These are phyloP conservation scores for Tetropium fuscum DNA, from an alignment of 2,888 invertebrate species.

Conservation along the genomic window DNA sequence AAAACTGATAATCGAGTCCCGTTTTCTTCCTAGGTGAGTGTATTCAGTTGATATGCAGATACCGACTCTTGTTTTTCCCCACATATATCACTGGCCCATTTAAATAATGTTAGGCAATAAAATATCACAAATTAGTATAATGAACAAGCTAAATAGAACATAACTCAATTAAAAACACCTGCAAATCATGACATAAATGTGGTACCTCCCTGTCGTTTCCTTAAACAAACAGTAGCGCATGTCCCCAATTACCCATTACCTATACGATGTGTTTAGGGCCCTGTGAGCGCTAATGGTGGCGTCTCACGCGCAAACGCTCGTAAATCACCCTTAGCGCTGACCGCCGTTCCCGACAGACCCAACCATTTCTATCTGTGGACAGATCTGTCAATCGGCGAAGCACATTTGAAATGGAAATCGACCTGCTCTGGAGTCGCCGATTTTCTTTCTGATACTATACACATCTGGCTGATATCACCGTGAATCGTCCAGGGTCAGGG, in stretches of 20 bases:
- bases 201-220: conserved; percentile 55
- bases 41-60: too few relatives aligned
- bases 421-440: conserved; percentile 6
- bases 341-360: conserved; percentile 14
- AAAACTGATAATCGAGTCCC: too few relatives aligned
- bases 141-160: conserved; percentile 25
- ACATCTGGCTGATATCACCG: conserved; percentile 9
- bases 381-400: conserved; percentile 22
- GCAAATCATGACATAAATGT: conserved; percentile 49
- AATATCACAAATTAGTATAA: conserved; percentile 12
- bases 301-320: conserved; percentile 55
- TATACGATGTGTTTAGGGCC: conserved; percentile 60
- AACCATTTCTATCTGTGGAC: conserved; percentile 16
- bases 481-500: not conserved
- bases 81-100: conserved; percentile 19
- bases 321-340: conserved; percentile 54
- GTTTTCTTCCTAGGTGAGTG: too few relatives aligned
- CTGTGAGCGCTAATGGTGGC: conserved; percentile 52
- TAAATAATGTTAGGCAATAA: conserved; percentile 2
- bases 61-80: conserved; percentile 20
- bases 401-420: conserved; percentile 27
- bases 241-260: conserved; percentile 61
- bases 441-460: conserved; percentile 12
- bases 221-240: conserved; percentile 58
- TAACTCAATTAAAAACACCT: conserved; percentile 27